These are phyloP conservation scores for Corella eumyota DNA, from an alignment of 23 tunicate species.

Conservation along the genomic window DNA sequence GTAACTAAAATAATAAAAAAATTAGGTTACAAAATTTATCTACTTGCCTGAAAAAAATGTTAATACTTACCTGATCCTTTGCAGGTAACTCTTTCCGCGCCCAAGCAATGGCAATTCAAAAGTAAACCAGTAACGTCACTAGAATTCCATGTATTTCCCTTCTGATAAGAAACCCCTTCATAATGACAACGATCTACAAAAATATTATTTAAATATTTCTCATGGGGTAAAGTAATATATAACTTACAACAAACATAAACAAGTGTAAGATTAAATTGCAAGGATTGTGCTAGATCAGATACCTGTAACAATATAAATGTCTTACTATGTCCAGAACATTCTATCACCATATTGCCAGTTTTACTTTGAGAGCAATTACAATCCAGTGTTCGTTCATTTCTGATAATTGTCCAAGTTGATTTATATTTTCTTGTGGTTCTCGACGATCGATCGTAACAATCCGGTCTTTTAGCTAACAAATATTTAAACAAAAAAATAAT, in stretches of 20 bases:
- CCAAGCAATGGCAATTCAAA: slow-evolving; percentile 54
- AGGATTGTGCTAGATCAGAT: neutral
- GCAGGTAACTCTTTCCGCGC: slow-evolving; percentile 43
- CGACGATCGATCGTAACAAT: slow-evolving; percentile 44
- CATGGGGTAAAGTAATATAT: too few species aligned
- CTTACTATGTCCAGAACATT: slow-evolving; percentile 54
- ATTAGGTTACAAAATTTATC: neutral
- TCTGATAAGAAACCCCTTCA: slow-evolving; percentile 29
- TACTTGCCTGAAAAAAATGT: neutral
- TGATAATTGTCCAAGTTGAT: slow-evolving; percentile 25
- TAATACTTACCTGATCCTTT: slow-evolving; percentile 29
- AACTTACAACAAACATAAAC: too few species aligned
- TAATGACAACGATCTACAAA: slow-evolving; percentile 72
- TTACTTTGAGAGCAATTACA: slow-evolving; percentile 45
- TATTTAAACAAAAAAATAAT: neutral
- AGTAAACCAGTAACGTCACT: slow-evolving; percentile 40
- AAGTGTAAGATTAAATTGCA: neutral
- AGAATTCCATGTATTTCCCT: slow-evolving; percentile 36
- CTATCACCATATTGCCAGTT: slow-evolving; percentile 20
- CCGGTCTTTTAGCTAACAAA: neutral
- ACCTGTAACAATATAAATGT: neutral
- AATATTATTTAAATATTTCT: neutral
- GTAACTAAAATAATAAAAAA: slow-evolving; percentile 34
- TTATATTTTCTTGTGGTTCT: slow-evolving; percentile 10
- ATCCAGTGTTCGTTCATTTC: slow-evolving; percentile 38